phyloP scores from a whole-genome alignment of 2,113 vertebrate genomes.

The Grallaria varia region DNA sequence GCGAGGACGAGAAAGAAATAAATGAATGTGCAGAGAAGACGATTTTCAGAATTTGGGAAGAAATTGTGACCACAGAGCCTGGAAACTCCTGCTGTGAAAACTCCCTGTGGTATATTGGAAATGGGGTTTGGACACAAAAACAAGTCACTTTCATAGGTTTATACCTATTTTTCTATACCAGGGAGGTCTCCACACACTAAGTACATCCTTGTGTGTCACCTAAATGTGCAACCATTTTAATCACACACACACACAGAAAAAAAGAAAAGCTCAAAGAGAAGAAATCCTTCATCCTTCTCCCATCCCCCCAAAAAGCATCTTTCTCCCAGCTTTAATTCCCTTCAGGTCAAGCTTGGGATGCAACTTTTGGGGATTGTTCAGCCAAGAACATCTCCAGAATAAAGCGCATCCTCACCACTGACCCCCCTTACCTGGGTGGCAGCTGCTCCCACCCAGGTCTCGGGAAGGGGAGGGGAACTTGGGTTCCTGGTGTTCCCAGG shows the following conservation, averaged over 20 bases:
- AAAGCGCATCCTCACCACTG: not conserved
- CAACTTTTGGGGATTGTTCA: not conserved
- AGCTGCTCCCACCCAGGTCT: not conserved
- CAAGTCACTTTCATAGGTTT: not conserved
- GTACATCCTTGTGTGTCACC: not conserved
- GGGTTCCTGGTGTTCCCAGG: not conserved
- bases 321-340: not conserved
- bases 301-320: not conserved
- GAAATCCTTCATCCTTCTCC: not conserved
- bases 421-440: too few species aligned
- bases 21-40: not conserved
- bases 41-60: not conserved
- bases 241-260: not conserved
- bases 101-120: not conserved
- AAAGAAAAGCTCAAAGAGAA: not conserved
- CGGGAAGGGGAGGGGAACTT: not conserved
- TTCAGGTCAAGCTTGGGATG: not conserved
- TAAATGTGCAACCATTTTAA: not conserved
- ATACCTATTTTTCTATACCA: not conserved
- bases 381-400: accelerated
- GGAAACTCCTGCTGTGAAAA: not conserved
- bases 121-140: not conserved
- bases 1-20: not conserved
- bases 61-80: not conserved
- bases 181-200: not conserved